Percentiles rank a stretch among this genome's conserved stretches.
Conservation (phyloP, 2,113 vertebrate genomes). For the Hemibagrus wyckioides region DNA sequence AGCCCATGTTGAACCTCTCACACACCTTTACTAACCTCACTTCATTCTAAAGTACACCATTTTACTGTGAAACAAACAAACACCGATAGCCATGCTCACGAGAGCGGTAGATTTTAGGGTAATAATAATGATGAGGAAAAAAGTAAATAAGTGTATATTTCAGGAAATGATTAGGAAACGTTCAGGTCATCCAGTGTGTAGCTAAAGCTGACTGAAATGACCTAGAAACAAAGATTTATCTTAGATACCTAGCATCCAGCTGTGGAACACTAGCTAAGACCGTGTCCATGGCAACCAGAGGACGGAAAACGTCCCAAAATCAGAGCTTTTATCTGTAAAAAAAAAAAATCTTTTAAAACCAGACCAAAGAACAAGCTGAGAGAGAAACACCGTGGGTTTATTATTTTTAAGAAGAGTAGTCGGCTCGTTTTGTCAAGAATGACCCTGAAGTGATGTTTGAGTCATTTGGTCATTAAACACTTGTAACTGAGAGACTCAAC, state of each 20-base stretch:
- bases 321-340: neutral
- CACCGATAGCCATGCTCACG: neutral
- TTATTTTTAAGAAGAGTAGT: no score
- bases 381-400: no score
- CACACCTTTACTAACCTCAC: neutral
- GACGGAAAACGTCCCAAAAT: neutral
- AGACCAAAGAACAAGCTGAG: neutral
- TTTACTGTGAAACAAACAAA: neutral
- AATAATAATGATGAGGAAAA: no score
- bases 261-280: neutral
- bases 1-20: neutral
- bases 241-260: neutral
- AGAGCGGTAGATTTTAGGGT: no score
- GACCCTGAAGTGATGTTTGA: neutral
- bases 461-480: neutral
- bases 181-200: neutral
- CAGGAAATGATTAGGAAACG: neutral
- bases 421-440: no score
- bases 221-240: rapidly evolving
- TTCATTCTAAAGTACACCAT: neutral
- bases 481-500: neutral
- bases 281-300: neutral
- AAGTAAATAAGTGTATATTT: no score
- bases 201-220: neutral
- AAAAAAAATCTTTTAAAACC: neutral